Conservation (phyloP, 2,888 invertebrate species). For the Diogma glabrata region DNA sequence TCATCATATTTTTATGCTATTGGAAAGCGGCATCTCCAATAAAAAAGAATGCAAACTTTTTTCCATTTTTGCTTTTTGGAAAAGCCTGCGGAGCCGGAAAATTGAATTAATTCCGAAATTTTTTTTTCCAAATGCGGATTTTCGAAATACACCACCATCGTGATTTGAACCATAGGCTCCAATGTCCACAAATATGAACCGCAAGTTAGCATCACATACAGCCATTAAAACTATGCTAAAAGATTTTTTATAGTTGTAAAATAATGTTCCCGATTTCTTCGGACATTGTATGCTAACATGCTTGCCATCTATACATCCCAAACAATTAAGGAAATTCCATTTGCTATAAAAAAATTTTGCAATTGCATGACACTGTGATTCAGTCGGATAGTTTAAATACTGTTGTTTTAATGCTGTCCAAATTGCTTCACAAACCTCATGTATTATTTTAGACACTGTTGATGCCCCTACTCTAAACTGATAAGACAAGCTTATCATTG, state of each 20-base stretch:
- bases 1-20: not conserved
- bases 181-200: not conserved
- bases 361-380: not conserved
- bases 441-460: not conserved
- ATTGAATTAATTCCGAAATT: not conserved
- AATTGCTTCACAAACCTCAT: not conserved
- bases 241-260: not conserved
- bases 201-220: not conserved
- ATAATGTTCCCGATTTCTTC: not conserved
- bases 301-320: not conserved
- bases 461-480: not conserved
- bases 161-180: not conserved
- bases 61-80: not conserved
- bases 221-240: not conserved
- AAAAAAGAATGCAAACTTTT: not conserved
- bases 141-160: not conserved
- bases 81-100: not conserved
- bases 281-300: not conserved
- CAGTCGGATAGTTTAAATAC: not conserved
- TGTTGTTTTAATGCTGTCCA: not conserved
- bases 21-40: constrained; percentile 1
- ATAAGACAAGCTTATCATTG: not conserved
- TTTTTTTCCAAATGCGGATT: not conserved
- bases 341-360: too few relatives aligned
- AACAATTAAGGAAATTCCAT: not conserved